Base-by-base conservation (phyloP, 2,888 invertebrate species). In the Drosophila neutralis region DNA sequence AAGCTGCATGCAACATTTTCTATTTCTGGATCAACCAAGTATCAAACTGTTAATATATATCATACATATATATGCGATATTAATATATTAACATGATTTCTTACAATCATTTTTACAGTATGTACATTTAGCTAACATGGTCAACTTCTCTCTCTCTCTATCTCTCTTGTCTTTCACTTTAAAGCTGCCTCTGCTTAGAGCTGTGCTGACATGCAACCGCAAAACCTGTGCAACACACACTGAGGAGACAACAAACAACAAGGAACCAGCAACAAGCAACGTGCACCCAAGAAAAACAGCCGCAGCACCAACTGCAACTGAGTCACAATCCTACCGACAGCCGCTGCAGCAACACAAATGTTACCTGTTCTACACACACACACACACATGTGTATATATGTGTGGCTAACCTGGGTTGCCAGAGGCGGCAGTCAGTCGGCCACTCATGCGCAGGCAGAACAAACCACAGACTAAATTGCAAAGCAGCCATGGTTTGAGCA, bases 391-490 rank as follows among this genome's bases (percentile, higher is more conserved):
- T 35, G 6, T 24, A 11, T 40, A 11, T 35, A 33, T 54, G 54
- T 58, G 42, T 38, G 64, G 67, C 69, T 48, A 49, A 54, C 57
- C 54, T 67, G 27, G 42, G 56, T 62, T 18, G 69, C 76, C 42
- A 27, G 66, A 53, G 73, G 69, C 72, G 65, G 68, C 69, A 73
- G 64, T 53, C 76, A 80, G 72, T 63, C 81, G 71, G 81, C 70
- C 71, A 80, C 80, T 81, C 80, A 81, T 80, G 80, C 82, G 83
- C 82, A 81, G 71, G 69, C 79, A 73, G 58, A 54, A 53, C 54
- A 60, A 73, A 77, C 70, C 80, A 65, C 73, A 80, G 35, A 58
- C 73, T n/a, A 56, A 45, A 52, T 33, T 24, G 35, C 27, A 40
- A n/a, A 21, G 48, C 27, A 10, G 42, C 36, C 45, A 36, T 35